A percentile compares a stretch with the other conserved stretches of the same genome.
Evolutionary conservation across 1,140 invertebrate species (phyloP).

Genomic region (Patella vulgata): DNA sequence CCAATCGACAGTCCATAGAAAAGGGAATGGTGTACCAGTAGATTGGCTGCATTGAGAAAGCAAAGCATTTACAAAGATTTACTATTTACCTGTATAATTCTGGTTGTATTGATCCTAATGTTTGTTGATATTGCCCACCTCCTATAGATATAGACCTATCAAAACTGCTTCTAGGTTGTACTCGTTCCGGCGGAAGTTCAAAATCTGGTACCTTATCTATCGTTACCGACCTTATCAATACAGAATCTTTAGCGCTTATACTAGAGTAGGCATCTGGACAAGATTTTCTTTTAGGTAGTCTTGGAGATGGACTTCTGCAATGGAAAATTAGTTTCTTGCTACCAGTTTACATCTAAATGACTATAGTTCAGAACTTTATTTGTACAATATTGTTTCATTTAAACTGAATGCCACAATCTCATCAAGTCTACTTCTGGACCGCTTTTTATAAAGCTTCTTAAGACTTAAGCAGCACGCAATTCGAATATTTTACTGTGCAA

Average conservation of each 20-base stretch:
- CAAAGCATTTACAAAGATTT: no score
- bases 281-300: slow-evolving; percentile 39
- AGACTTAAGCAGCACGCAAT: no score
- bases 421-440: no score
- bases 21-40: no score
- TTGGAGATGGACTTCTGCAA: slow-evolving; percentile 41
- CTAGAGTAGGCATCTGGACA: slow-evolving; percentile 36
- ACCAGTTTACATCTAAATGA: not conserved
- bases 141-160: slow-evolving; percentile 15
- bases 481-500: no score
- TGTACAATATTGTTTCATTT: no score
- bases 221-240: slow-evolving; percentile 46
- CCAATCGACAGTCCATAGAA: no score
- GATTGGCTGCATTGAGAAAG: no score
- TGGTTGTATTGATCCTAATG: slow-evolving; percentile 42
- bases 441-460: no score
- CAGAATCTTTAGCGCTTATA: not conserved
- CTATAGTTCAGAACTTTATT: not conserved
- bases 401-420: no score
- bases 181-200: slow-evolving; percentile 49
- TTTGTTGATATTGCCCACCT: slow-evolving; percentile 29
- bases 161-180: slow-evolving; percentile 39
- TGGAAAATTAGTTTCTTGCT: not conserved
- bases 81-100: slow-evolving; percentile 53
- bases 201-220: slow-evolving; percentile 50